Evolutionary conservation across 2,797 vertebrate species (phyloP).

Genomic region (Falco biarmicus): DNA sequence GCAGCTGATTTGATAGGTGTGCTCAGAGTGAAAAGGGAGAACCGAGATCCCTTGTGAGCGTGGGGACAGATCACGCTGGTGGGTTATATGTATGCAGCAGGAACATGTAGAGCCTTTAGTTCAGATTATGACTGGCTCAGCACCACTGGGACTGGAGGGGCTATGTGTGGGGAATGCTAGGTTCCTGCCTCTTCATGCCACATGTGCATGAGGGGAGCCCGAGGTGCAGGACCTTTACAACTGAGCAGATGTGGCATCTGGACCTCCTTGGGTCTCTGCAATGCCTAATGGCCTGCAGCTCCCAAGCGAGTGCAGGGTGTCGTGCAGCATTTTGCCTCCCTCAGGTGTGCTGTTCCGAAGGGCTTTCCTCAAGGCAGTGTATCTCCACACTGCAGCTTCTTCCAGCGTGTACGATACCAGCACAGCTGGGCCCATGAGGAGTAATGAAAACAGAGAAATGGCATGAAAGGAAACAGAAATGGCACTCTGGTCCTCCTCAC

Average conservation of each 20-base stretch:
- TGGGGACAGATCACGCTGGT: background rate
- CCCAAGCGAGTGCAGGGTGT: background rate
- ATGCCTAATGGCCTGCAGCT: background rate
- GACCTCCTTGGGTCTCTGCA: rapidly evolving
- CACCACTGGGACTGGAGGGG: background rate
- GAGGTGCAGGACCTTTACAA: background rate
- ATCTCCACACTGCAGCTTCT: background rate
- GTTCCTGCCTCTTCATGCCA: background rate
- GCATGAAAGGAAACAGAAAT: background rate
- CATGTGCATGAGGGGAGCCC: background rate
- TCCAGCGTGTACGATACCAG: background rate
- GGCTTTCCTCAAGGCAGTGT: background rate
- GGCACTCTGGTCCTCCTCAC: background rate
- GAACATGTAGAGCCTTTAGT: background rate
- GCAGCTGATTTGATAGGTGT: background rate
- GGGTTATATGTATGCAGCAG: rapidly evolving
- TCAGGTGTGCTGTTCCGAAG: background rate
- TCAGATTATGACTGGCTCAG: background rate
- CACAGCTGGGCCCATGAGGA: background rate
- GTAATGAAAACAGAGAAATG: background rate
- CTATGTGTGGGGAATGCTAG: background rate
- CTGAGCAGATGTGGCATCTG: background rate
- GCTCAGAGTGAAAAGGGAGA: background rate
- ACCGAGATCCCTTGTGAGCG: background rate
- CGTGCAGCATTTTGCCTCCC: background rate